Evolutionary conservation across 1,140 invertebrate genomes (phyloP), one percentile per base, ranked within the genome.

Genomic region (Nasonia giraulti): DNA sequence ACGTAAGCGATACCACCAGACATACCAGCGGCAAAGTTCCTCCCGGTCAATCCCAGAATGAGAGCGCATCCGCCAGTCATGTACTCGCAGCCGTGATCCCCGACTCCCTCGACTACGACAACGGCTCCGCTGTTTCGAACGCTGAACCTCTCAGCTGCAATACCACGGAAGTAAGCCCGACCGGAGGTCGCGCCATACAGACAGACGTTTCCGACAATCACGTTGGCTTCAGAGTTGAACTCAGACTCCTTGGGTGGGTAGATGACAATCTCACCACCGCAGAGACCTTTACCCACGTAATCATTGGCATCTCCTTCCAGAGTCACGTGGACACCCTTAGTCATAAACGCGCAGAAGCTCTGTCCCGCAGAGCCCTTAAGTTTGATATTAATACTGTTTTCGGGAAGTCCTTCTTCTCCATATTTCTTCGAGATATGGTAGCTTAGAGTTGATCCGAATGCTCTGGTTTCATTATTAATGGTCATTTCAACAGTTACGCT

Each of bases 11-110:
- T 97, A 87, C 99, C 99, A 85, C 98, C 98, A 88, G 97, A 98
- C 98, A 99, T 99, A 88, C 99, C 99, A 83, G 99, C 99, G 66
- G 98, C 99, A 94, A 99, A 99, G 94, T 99, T 99, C 82, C 98
- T 94, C 81, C 98, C 98, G 17, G 98, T 99, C n/a, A 96, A 93
- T 8, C 98, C 98, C 14, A 99, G 94, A 90, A 99, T 97, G 10
- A 99, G 93, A 84, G 97, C 97, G 85, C 95, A 94, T 85, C 98
- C 98, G 40, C 98, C 99, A 68, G 99, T 99, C 99, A 99, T 99
- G 91, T 99, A 99, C 93, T 99, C 99, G 94, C 99, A 99, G 44
- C 98, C 99, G 93, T 99, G 99, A 94, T 99, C 99, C 76, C 99
- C 99, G 80, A 99, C 98, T 82, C 98, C 98, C 94, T 96, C 94